These are phyloP conservation scores for Enchytraeus crypticus DNA, from an alignment of 2,888 invertebrate genomes.

Conservation along the genomic window DNA sequence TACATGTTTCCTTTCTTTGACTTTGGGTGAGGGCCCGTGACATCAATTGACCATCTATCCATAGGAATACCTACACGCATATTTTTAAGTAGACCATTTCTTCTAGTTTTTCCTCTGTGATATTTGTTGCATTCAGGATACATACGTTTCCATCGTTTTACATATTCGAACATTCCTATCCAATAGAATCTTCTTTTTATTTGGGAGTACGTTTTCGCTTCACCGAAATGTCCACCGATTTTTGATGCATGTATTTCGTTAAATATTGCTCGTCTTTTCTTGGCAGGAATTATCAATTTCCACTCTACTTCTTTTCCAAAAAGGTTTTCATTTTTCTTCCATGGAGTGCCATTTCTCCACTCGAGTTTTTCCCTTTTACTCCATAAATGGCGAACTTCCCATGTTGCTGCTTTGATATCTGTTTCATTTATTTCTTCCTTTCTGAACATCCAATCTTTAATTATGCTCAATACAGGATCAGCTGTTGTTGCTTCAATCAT, in stretches of 20 bases:
- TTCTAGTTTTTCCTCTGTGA: background rate
- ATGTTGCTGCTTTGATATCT: too few species aligned
- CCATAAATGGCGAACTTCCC: too few species aligned
- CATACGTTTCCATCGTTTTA: background rate
- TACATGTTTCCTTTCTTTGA: background rate
- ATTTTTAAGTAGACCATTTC: background rate
- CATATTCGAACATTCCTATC: background rate
- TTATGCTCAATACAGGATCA: too few species aligned
- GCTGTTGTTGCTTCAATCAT: too few species aligned
- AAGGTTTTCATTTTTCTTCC: too few species aligned
- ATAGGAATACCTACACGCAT: background rate
- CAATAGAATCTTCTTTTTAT: background rate
- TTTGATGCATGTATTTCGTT: background rate
- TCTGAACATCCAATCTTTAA: too few species aligned
- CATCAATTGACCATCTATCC: background rate
- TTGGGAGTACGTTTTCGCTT: background rate
- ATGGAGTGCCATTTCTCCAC: too few species aligned
- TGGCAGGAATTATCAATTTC: background rate
- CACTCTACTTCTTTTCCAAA: too few species aligned
- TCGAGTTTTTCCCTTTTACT: too few species aligned
- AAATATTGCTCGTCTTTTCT: background rate
- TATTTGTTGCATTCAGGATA: background rate
- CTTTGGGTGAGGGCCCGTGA: slow-evolving; percentile 3
- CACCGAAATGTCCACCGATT: background rate
- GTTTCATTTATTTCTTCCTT: too few species aligned